phyloP scores from a whole-genome alignment of 2,797 vertebrate genomes.

The Phaenicophaeus curvirostris region DNA sequence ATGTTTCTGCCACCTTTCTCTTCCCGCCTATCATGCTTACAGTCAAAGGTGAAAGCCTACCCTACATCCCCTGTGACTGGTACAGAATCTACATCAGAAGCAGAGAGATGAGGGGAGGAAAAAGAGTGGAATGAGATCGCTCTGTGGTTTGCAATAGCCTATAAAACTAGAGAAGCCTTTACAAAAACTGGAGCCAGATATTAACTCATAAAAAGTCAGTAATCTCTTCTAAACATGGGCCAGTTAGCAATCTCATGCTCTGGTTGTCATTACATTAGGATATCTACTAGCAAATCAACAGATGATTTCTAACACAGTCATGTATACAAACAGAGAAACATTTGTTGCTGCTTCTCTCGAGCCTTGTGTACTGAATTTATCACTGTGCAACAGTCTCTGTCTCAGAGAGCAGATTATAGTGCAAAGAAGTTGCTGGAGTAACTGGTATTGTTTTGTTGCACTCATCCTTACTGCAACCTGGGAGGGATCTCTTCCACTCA shows the following conservation, averaged over 20 bases:
- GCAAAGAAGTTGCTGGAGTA: neutral
- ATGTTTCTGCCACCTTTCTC: slow-evolving; percentile 51
- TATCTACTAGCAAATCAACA: slow-evolving; percentile 1
- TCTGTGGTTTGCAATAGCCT: slow-evolving; percentile 43
- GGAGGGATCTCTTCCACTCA: neutral
- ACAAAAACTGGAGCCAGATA: slow-evolving; percentile 8
- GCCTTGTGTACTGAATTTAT: neutral
- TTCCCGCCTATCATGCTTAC: slow-evolving; percentile 37
- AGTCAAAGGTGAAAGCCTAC: slow-evolving; percentile 65
- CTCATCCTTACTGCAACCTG: accelerated
- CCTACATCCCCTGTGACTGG: slow-evolving; percentile 24
- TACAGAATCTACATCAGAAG: slow-evolving; percentile 56
- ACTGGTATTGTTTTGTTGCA: neutral
- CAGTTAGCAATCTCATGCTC: neutral
- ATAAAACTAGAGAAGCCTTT: slow-evolving; percentile 47
- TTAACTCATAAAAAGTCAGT: slow-evolving; percentile 1
- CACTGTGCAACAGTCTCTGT: neutral
- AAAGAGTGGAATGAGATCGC: slow-evolving; percentile 28
- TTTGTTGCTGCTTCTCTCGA: slow-evolving; percentile 3
- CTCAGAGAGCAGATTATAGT: neutral
- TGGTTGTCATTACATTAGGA: neutral
- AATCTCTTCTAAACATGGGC: neutral
- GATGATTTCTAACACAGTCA: neutral
- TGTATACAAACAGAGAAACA: neutral
- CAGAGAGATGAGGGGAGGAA: slow-evolving; percentile 4